phyloP scores from a whole-genome alignment of 2,113 vertebrate genomes.

The Oenanthe oenanthe region DNA sequence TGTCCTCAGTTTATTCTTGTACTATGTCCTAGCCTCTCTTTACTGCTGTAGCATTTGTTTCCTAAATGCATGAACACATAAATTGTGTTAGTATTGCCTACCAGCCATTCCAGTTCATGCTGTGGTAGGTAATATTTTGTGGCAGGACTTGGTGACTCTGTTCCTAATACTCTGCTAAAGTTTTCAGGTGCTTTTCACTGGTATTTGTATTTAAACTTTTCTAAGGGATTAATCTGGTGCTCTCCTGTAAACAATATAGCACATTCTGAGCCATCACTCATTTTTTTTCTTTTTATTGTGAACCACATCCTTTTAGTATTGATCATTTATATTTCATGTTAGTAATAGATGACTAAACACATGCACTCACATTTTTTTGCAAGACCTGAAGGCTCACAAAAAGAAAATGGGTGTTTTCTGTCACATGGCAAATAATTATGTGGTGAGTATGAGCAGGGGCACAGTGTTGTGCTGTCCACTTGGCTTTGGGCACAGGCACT shows the following conservation, averaged over 20 bases:
- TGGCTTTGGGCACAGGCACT: background rate
- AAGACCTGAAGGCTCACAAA: background rate
- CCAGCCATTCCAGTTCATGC: background rate
- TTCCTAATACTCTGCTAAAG: background rate
- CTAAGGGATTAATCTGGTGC: background rate
- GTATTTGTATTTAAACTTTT: background rate
- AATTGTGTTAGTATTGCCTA: background rate
- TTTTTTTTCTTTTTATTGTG: background rate
- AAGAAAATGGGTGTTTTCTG: background rate
- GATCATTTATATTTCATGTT: background rate
- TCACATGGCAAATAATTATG: background rate
- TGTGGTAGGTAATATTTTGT: background rate
- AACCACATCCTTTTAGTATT: background rate
- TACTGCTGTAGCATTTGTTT: conserved; percentile 23
- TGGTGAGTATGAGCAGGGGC: background rate
- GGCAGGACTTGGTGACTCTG: background rate
- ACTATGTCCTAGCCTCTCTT: conserved; percentile 34
- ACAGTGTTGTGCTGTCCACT: background rate
- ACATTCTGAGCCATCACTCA: background rate
- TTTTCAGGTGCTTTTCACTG: background rate
- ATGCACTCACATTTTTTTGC: background rate
- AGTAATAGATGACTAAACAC: background rate
- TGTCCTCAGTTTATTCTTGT: background rate
- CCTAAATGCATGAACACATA: background rate
- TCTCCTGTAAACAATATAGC: background rate